Evolutionary conservation across 2,888 invertebrate genomes (phyloP), one percentile per base, ranked within the genome.

Genomic region (Biston stratarius): DNA sequence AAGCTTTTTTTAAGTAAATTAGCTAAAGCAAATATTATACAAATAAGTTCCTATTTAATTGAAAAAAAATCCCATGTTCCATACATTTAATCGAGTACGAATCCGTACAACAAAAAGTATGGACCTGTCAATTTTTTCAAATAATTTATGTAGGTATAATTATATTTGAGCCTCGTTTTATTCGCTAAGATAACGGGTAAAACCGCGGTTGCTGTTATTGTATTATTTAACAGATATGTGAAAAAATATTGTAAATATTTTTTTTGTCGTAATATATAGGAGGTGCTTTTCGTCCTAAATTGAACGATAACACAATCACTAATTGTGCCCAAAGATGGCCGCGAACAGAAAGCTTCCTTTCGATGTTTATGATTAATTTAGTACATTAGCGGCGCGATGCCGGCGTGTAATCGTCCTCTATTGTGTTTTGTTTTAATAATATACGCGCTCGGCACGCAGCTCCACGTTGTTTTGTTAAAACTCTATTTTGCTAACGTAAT

Each of bases 401-500:
- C 67, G 67, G 73, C 72, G 66, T 70, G 66, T 69, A 70, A 70
- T 74, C 67, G 66, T 66, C 73, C 70, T 76, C 78, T 78, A 75
- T 77, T 81, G 79, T 83, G 80, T 81, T 82, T 74, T 81, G 80
- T 80, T 83, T 81, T 76, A 80, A 83, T 81, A 80, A 76, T 72
- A 63, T 63, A 63, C 63, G 59, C 62, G 45, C 47, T 14, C 61
- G 44, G 61, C 51, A 64, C 59, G 64, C 55, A 61, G 40, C 58
- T 24, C 51, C 63, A 56, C 59, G 67, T 61, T 68, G 63, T 64
- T 68, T 67, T 64, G 63, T 68, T 68, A 63, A 60, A 68, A 68
- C 67, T 68, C 63, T 68, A 64, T 68, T 63, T 68, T 68, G 57
- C 52, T 62, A 67, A 67, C 67, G 62, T 62, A 67, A 67, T 68